These are phyloP conservation scores for Parnassius glacialis DNA, from an alignment of 2,888 invertebrate species.

Conservation along the genomic window DNA sequence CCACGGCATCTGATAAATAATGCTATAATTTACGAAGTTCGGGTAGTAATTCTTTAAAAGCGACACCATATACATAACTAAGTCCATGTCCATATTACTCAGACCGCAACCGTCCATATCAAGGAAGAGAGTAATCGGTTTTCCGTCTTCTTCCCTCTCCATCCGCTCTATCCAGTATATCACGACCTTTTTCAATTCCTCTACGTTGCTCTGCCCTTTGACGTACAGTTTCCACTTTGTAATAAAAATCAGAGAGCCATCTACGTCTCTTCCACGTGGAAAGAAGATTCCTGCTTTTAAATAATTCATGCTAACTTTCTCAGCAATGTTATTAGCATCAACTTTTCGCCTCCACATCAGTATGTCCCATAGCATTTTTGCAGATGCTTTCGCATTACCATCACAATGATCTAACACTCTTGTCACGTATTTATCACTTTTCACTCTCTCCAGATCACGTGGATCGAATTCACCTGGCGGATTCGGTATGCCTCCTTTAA, in stretches of 20 bases:
- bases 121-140: conserved; percentile 88
- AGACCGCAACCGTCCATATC: conserved; percentile 92
- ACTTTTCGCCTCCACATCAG: conserved; percentile 90
- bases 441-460: conserved; percentile 85
- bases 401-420: conserved; percentile 88
- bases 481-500: conserved; percentile 50
- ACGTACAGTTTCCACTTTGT: conserved; percentile 87
- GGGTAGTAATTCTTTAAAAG: conserved; percentile 93
- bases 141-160: conserved; percentile 85
- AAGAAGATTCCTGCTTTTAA: conserved; percentile 89
- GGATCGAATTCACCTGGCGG: conserved; percentile 79
- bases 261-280: conserved; percentile 78
- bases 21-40: conserved; percentile 88
- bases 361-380: conserved; percentile 90
- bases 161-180: conserved; percentile 90
- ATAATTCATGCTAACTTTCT: conserved; percentile 85
- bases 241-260: conserved; percentile 85
- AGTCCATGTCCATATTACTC: conserved; percentile 91
- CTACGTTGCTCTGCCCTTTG: conserved; percentile 85
- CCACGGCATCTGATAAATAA: conserved; percentile 95
- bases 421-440: conserved; percentile 86
- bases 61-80: conserved; percentile 89
- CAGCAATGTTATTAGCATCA: conserved; percentile 87
- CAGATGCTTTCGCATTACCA: conserved; percentile 83
- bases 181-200: conserved; percentile 86